Conservation (phyloP, 2,888 invertebrate species). For the Meiosimyza decipiens region DNA sequence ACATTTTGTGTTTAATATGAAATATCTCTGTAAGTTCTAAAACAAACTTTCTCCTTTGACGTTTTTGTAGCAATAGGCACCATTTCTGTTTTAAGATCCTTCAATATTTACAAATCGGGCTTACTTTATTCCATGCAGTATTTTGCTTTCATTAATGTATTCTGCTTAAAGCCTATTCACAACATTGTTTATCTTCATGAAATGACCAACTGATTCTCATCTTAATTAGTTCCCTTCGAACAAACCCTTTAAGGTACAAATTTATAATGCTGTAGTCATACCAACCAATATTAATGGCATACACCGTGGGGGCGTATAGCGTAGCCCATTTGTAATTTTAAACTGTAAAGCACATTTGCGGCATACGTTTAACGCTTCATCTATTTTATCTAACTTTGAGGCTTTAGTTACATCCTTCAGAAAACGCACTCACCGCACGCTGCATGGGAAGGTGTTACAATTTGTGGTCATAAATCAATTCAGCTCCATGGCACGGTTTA, state of each 20-base stretch:
- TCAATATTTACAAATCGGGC: no score
- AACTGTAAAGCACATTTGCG: neutral
- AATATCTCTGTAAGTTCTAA: no score
- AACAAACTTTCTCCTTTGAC: no score
- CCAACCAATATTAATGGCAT: neutral
- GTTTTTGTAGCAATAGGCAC: no score
- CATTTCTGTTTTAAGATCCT: no score
- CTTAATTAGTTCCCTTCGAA: constrained; percentile 5
- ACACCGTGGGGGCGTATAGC: neutral
- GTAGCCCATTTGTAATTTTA: constrained; percentile 3
- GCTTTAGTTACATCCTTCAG: neutral
- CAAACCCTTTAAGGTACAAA: neutral
- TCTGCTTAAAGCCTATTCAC: neutral
- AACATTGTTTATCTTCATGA: neutral
- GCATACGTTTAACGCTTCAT: neutral
- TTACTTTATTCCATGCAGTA: no score
- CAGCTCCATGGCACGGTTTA: neutral
- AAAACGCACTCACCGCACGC: neutral
- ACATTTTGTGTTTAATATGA: no score
- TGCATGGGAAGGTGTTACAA: neutral
- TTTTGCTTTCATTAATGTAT: no score
- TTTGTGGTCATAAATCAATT: constrained; percentile 9
- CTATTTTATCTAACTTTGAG: no score
- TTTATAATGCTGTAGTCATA: neutral
- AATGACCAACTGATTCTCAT: neutral